Conservation (phyloP, 1,140 invertebrate genomes). For the Maniola jurtina region DNA sequence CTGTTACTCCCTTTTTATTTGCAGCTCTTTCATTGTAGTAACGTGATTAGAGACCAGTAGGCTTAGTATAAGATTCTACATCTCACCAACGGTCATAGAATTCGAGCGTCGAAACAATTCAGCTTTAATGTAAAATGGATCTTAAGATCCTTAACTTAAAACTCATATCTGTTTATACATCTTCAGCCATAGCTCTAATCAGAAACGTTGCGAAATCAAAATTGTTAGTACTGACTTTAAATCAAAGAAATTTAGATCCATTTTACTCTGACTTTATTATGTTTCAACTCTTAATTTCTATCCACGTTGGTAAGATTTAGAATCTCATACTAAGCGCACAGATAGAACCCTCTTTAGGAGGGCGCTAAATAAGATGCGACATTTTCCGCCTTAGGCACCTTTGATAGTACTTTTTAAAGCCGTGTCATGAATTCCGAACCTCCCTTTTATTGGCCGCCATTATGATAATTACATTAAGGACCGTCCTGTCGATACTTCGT, state of each 20-base stretch:
- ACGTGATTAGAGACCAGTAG: conserved; percentile 64
- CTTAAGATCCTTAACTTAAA: no score
- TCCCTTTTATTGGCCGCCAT: conserved; percentile 75
- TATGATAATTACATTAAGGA: conserved; percentile 77
- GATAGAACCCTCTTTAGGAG: conserved; percentile 54
- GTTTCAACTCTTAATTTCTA: no score
- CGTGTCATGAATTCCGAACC: conserved; percentile 69
- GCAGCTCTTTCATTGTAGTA: conserved; percentile 63
- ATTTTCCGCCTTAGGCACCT: conserved; percentile 74
- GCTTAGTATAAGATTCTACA: conserved; percentile 9
- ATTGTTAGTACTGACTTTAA: no score
- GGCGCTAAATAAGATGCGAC: conserved; percentile 75
- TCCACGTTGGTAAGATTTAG: no score
- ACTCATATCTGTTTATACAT: no score
- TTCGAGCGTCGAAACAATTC: no score
- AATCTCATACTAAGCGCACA: conserved; percentile 3
- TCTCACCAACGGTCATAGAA: no score
- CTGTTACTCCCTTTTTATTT: conserved; percentile 69
- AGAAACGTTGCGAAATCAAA: no score
- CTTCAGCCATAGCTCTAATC: no score
- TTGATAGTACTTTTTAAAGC: conserved; percentile 76
- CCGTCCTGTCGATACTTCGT: conserved; percentile 70
- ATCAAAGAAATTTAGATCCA: no score
- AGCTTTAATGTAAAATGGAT: no score
- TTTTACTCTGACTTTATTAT: no score